A percentile compares a stretch with the other conserved stretches of the same genome.
Conservation (phyloP, 2,113 vertebrate species). For the Melanerpes aurifrons region DNA sequence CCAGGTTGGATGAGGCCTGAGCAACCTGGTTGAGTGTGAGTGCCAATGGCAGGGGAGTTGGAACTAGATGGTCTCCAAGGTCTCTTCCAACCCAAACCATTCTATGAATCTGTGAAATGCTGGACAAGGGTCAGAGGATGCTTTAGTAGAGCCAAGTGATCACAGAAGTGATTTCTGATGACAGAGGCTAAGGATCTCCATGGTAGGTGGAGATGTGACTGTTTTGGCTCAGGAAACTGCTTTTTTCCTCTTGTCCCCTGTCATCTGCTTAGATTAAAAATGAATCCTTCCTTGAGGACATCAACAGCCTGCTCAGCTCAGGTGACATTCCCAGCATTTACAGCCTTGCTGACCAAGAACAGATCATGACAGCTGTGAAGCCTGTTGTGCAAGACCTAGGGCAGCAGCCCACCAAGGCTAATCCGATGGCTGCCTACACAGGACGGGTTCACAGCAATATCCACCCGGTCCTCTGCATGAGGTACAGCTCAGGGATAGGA, state of each 20-base stretch:
- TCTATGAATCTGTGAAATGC: background rate
- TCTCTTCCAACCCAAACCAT: no score
- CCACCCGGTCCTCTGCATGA: slow-evolving; percentile 93
- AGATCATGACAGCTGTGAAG: slow-evolving; percentile 85
- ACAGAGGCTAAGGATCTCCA: background rate
- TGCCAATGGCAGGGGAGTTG: no score
- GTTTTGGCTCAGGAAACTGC: background rate
- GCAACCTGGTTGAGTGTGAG: no score
- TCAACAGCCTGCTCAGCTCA: slow-evolving; percentile 91
- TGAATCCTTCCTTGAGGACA: slow-evolving; percentile 92
- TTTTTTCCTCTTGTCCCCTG: background rate
- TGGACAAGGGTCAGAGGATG: background rate
- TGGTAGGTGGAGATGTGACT: background rate
- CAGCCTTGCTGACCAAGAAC: slow-evolving; percentile 84
- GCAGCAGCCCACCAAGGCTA: slow-evolving; percentile 89
- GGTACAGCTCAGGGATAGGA: slow-evolving; percentile 65
- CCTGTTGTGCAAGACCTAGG: slow-evolving; percentile 84
- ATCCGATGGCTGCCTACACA: slow-evolving; percentile 87
- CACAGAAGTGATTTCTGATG: background rate
- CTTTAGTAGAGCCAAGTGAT: background rate
- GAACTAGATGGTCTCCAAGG: no score
- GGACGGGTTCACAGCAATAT: slow-evolving; percentile 86
- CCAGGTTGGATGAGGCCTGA: no score
- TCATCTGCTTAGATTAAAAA: slow-evolving; percentile 84
- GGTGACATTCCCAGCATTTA: slow-evolving; percentile 91